phyloP scores from a whole-genome alignment of 92 coral and sea anemone species.

The Porites rus region DNA sequence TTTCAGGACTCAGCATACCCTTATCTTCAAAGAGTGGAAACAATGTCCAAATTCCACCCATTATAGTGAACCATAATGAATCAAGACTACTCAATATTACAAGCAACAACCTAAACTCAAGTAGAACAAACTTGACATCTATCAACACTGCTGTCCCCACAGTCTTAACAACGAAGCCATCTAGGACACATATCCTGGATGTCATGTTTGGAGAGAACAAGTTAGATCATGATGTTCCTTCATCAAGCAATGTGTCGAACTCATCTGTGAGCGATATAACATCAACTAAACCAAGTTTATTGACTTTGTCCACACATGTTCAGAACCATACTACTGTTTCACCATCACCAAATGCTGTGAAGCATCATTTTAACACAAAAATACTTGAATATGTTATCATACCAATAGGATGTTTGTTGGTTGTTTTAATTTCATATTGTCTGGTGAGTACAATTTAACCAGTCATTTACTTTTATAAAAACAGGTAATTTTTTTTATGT shows the following conservation, averaged over 20 bases:
- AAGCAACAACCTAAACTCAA: conserved; percentile 25
- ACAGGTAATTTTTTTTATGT: too few relatives aligned
- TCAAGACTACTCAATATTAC: conserved; percentile 21
- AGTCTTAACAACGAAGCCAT: background rate
- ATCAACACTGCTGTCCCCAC: background rate
- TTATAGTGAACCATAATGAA: background rate
- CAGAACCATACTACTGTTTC: conserved; percentile 37
- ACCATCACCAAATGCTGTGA: conserved; percentile 6
- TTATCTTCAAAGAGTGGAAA: conserved; percentile 13
- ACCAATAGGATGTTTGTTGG: conserved; percentile 67
- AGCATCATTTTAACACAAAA: conserved; percentile 36
- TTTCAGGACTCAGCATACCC: conserved; percentile 7
- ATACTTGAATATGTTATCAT: conserved; percentile 67
- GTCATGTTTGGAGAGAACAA: background rate
- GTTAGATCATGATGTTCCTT: background rate
- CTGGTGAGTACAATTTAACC: conserved; percentile 53
- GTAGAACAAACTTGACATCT: background rate
- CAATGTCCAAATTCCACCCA: background rate
- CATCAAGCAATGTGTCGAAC: conserved; percentile 7
- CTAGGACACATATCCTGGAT: background rate
- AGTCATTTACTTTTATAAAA: background rate
- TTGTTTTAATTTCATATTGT: conserved; percentile 34
- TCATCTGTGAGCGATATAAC: background rate
- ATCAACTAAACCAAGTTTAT: background rate
- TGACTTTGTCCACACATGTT: background rate